Base-by-base conservation (phyloP, 1,140 invertebrate genomes). In the Hycleus cichorii region DNA sequence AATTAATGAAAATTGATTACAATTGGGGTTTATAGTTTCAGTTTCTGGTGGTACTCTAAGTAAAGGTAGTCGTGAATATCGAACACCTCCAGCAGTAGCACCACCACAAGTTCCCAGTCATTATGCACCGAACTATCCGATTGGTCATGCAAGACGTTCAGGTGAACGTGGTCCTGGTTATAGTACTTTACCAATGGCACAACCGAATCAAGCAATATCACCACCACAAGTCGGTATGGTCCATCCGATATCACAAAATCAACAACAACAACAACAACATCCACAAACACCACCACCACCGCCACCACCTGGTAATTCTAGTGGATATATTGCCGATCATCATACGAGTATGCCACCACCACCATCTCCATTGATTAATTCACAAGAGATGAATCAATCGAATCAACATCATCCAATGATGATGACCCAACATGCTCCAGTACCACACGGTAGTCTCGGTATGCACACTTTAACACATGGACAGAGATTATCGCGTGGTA, bases 81-180 rank as follows among this genome's bases (percentile, higher is more conserved):
- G 94, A 61, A 93, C 94, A 18, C 91, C 92, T 10, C 93, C 94
- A 7, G 92, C 91, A 40, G 93, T 98, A 10, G 93, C 93, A 27
- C 95, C 95, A 6, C 94, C 94, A 9, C 90, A 92, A 76, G 89
- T 97, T 49, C 94, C 94, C 3, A 92, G 89, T 68, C 93, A 95
- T 75, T 96, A 96, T 76, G 92, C 91, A 9, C 92, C 93, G 5
- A 95, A 95, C 77, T 95, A 93, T 78, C 91, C 93, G 3, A 76
- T 91, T 53, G 88, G 88, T 0, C 87, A 90, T 78, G 84, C 86
- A 1, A 77, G 85, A 65, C 78, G 85, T 24, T 58, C 73, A 69
- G 42, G 66, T 55, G 77, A 90, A 62, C 79, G 89, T 39, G 88
- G 87, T n/a, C 84, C 86, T 9, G 91, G 90, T 3, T 95, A 95